Conservation (phyloP, 2,797 vertebrate species). For the Coranthus polyacanthus region DNA sequence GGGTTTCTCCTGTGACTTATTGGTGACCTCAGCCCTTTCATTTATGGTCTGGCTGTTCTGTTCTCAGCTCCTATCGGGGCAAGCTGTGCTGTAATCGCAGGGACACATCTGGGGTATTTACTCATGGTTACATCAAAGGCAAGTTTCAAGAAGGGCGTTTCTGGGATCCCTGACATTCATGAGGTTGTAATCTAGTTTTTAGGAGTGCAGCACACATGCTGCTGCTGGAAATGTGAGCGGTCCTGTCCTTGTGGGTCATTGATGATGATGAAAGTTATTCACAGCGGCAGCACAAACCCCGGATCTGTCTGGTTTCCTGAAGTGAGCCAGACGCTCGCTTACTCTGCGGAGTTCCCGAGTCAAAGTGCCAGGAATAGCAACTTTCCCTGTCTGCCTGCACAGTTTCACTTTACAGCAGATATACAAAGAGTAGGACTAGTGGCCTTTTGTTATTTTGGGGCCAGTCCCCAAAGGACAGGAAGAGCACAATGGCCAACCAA, state of each 20-base stretch:
- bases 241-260: conserved; percentile 11
- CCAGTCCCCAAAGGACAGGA: conserved; percentile 54
- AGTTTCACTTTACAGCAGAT: conserved; percentile 60
- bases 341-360: conserved; percentile 36
- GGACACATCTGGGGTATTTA: conserved; percentile 45
- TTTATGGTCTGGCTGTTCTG: conserved; percentile 23
- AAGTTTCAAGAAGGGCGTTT: conserved; percentile 23
- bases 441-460: conserved; percentile 64
- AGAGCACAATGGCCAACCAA: conserved; percentile 41
- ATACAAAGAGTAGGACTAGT: conserved; percentile 53
- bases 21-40: conserved; percentile 33
- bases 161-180: conserved; percentile 7
- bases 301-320: conserved; percentile 59
- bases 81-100: conserved; percentile 50
- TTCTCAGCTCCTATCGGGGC: conserved; percentile 28
- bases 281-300: conserved; percentile 35
- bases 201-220: not conserved
- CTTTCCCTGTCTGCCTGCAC: conserved; percentile 54
- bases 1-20: not conserved
- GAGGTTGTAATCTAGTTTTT: conserved; percentile 22
- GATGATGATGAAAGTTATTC: conserved; percentile 31
- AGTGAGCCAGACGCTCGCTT: conserved; percentile 12
- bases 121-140: conserved; percentile 50
- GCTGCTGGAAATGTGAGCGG: not conserved
- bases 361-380: conserved; percentile 65